Base-by-base conservation (phyloP, 2,888 invertebrate genomes). In the Plemyria rubiginata region DNA sequence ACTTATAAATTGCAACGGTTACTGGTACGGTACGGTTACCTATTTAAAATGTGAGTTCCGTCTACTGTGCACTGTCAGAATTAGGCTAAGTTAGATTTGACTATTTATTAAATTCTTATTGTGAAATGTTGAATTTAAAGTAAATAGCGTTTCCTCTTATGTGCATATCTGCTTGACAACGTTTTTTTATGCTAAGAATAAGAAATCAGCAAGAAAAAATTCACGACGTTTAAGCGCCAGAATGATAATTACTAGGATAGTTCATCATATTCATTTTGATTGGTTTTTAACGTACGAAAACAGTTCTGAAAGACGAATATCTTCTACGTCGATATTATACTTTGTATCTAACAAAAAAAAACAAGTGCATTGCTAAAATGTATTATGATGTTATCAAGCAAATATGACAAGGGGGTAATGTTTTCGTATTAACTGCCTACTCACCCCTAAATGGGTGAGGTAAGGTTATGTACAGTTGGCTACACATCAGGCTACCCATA, bases 11-110 rank as follows among this genome's bases (percentile, higher is more conserved):
- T n/a, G n/a, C n/a, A n/a, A n/a, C n/a, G n/a, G n/a, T n/a, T n/a
- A n/a, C n/a, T n/a, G n/a, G n/a, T n/a, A n/a, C n/a, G n/a, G n/a
- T n/a, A n/a, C n/a, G n/a, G n/a, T n/a, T n/a, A n/a, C n/a, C n/a
- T n/a, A 32, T 4, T 32, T 32, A 32, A 32, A 32, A 15, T 15
- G 13, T 41, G 41, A 13, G 45, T 4, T 22, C 22, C 22, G 6
- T 48, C 12, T 38, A 56, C 15, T 56, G 28, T 32, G 41, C 50
- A 57, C 43, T n/a, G 12, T 49, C 49, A 50, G 49, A 32, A 52
- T 28, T 7, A 32, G 45, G 11, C 6, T 43, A 15, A 15, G 13
- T 7, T 45, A 45, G 16, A 9, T 45, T 43, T 15, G 43, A 45
- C 16, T 45, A 45, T 45, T 45, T 45, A 45, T 45, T 45, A 16